Base-by-base conservation (phyloP, 35 echinoderm and acorn worm species). In the Strongylocentrotus purpuratus region DNA sequence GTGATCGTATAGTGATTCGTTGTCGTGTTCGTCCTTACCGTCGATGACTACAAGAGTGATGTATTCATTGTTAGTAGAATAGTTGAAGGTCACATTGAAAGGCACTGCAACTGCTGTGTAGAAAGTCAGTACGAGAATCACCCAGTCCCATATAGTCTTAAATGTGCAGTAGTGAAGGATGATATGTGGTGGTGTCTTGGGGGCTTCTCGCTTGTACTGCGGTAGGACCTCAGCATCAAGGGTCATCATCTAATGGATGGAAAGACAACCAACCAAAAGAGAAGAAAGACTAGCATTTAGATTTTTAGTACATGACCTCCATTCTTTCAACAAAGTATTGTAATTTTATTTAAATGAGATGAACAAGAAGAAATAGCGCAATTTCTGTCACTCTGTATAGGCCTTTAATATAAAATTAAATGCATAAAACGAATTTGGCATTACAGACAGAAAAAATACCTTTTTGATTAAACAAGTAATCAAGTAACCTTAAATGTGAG, bases 71-170 rank as follows among this genome's bases (percentile, higher is more conserved):
- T 95, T 93, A 25, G 96, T 65, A 55, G 94, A 71, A 46, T 60
- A 86, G 33, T 88, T 92, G 94, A 99, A 99, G 97, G 98, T 97
- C 71, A 99, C 97, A 94, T 97, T 99, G 85, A 97, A 97, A 97
- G 98, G 98, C 97, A 99, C 98, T 31, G 98, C 98, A 31, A 99
- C 98, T 58, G 98, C 98, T 33, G 98, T 99, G 88, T 99, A 99
- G 95, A 97, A 97, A 31, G 98, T 99, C 48, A 99, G 85, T 17
- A 95, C 94, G 22, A 99, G 94, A 65, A 99, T 99, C 33, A 99
- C 94, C 98, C 98, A 99, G 89, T 99, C 98, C 98, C 98, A 99
- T 33, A 97, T 95, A 85, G 97, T 94, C 95, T 99, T 99, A 70
- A 99, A 99, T 10, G 98, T 97, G 89, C 98, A 97, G 58, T 99